Evolutionary conservation across 2,797 vertebrate species (phyloP).

Genomic region (Podargus strigoides): DNA sequence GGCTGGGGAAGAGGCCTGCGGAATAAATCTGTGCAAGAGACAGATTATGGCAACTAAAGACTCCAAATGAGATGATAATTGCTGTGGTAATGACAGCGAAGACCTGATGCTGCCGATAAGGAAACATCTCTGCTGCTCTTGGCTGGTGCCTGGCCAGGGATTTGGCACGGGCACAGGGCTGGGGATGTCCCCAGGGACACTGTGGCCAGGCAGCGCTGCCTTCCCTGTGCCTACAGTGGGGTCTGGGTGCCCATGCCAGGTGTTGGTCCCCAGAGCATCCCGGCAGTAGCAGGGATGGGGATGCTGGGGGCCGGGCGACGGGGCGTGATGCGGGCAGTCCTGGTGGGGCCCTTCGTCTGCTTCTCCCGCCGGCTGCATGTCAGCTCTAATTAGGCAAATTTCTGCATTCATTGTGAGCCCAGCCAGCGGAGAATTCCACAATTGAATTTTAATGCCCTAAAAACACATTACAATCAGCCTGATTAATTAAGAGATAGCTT

Average conservation of each 20-base stretch:
- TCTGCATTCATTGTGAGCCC: slow-evolving; percentile 60
- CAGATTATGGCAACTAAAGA: slow-evolving; percentile 69
- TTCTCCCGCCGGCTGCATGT: slow-evolving; percentile 30
- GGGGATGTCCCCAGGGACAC: background rate
- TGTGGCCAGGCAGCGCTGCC: accelerated
- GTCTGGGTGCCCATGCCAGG: background rate
- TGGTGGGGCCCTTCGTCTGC: background rate
- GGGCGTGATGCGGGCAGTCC: background rate
- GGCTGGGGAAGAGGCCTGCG: slow-evolving; percentile 24
- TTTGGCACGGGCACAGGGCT: background rate
- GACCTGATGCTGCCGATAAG: slow-evolving; percentile 57
- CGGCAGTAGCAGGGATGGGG: background rate
- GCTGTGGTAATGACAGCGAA: slow-evolving; percentile 58
- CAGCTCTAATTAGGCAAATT: slow-evolving; percentile 64
- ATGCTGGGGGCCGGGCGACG: background rate
- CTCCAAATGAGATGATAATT: slow-evolving; percentile 69
- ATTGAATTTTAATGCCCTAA: slow-evolving; percentile 69
- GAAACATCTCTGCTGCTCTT: background rate
- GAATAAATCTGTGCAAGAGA: slow-evolving; percentile 64
- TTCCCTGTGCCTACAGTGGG: background rate
- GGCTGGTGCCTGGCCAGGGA: background rate
- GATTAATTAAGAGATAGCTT: slow-evolving; percentile 65
- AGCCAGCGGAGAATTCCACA: slow-evolving; percentile 58
- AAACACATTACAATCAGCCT: slow-evolving; percentile 63
- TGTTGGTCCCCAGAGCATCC: background rate